A percentile compares a stretch with the other conserved stretches of the same genome.
Evolutionary conservation across 2,888 invertebrate genomes (phyloP).

Genomic region (Ganaspis brasiliensis): DNA sequence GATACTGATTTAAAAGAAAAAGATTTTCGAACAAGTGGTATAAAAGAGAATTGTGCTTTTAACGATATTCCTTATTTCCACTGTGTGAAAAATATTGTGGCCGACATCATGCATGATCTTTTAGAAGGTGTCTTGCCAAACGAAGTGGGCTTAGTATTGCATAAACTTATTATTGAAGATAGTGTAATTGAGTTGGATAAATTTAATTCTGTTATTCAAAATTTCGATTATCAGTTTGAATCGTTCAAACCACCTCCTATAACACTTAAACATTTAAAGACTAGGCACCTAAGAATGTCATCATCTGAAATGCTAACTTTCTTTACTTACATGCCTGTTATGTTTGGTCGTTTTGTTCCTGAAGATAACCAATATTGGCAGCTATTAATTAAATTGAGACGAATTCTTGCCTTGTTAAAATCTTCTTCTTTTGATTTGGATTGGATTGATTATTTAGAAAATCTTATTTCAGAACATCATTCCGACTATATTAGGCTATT

Average conservation of each 20-base stretch:
- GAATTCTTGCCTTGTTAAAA: not conserved
- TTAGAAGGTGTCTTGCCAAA: not conserved
- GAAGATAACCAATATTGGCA: not conserved
- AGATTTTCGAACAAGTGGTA: not conserved
- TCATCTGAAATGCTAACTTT: not conserved
- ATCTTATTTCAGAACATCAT: conserved; percentile 14
- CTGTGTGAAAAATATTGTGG: not conserved
- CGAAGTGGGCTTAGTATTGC: not conserved
- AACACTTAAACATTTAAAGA: not conserved
- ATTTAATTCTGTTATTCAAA: not conserved
- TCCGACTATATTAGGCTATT: not conserved
- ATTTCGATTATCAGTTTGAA: conserved; percentile 26
- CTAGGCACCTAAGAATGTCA: not conserved
- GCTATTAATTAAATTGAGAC: not conserved
- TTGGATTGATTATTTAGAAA: not conserved
- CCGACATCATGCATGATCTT: conserved; percentile 1
- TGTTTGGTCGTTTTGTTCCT: conserved; percentile 8
- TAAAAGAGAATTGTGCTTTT: not conserved
- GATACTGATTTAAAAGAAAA: not conserved
- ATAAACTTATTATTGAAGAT: not conserved
- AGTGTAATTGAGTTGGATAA: not conserved
- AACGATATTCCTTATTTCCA: not conserved
- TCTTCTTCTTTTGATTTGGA: not conserved
- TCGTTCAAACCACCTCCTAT: conserved; percentile 7
- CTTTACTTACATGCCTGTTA: not conserved